Evolutionary conservation across 2,113 vertebrate genomes (phyloP).

Genomic region (Lagopus muta): DNA sequence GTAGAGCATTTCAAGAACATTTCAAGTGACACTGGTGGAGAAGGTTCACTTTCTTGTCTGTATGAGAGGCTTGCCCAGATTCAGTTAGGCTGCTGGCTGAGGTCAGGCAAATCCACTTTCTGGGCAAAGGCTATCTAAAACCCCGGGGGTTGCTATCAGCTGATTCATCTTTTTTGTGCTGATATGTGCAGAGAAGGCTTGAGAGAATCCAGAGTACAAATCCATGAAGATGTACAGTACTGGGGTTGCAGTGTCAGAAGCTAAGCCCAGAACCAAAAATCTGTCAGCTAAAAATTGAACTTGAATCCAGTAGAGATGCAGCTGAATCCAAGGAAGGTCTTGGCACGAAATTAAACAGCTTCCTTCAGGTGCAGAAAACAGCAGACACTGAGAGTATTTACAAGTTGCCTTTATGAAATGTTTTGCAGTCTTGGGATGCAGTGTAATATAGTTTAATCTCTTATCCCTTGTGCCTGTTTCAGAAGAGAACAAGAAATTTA

Average conservation of each 20-base stretch:
- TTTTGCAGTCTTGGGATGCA: slow-evolving; percentile 13
- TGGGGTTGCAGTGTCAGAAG: slow-evolving; percentile 8
- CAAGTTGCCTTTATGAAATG: neutral
- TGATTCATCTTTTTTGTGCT: slow-evolving; percentile 30
- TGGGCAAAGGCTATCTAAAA: neutral
- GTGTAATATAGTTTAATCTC: slow-evolving; percentile 35
- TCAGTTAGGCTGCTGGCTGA: neutral
- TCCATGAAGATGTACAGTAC: neutral
- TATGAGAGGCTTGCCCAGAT: neutral
- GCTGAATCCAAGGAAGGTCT: neutral
- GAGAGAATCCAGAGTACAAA: neutral
- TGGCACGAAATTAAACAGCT: neutral
- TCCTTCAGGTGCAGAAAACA: slow-evolving; percentile 11
- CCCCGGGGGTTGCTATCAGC: neutral
- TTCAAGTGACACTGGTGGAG: slow-evolving; percentile 6
- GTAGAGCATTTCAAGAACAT: slow-evolving; percentile 15
- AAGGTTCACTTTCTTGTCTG: neutral
- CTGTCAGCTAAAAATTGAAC: slow-evolving; percentile 37
- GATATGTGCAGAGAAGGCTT: neutral
- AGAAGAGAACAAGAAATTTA: slow-evolving; percentile 58
- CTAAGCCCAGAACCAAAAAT: slow-evolving; percentile 3
- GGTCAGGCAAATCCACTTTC: slow-evolving; percentile 6
- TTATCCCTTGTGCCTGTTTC: slow-evolving; percentile 34
- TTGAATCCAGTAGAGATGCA: neutral
- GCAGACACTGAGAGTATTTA: slow-evolving; percentile 10